Conservation (phyloP, 92 coral and sea anemone species). For the Umimayanthus kanabou region DNA sequence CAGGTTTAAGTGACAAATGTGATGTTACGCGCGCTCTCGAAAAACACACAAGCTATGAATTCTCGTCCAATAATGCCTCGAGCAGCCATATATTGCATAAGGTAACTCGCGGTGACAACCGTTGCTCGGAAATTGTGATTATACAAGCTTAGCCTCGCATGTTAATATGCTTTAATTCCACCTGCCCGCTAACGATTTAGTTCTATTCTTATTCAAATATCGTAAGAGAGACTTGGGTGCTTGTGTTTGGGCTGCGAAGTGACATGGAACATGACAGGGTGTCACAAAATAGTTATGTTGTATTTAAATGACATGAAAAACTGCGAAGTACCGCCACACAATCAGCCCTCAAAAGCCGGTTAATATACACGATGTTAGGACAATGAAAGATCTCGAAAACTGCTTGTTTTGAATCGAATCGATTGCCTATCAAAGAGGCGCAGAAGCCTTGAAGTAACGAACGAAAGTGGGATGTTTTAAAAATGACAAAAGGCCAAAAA, state of each 20-base stretch:
- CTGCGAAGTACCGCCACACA: not conserved
- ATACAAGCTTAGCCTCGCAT: conserved; percentile 28
- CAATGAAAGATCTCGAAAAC: not conserved
- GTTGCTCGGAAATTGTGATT: conserved; percentile 40
- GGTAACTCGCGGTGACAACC: not conserved
- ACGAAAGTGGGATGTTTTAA: not conserved
- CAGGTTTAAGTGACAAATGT: conserved; percentile 11
- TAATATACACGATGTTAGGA: not conserved
- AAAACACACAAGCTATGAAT: conserved; percentile 23
- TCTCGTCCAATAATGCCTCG: conserved; percentile 14
- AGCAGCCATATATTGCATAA: not conserved
- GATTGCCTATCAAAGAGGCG: not conserved
- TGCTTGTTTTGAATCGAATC: not conserved
- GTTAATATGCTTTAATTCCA: conserved; percentile 25
- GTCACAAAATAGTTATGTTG: conserved; percentile 35
- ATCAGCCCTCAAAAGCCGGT: not conserved
- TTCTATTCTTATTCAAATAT: conserved; percentile 45
- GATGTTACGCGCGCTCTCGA: not conserved
- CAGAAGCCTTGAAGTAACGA: not conserved
- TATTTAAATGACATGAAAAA: not conserved
- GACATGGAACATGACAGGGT: conserved; percentile 37
- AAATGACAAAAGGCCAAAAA: not conserved
- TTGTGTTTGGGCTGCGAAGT: conserved; percentile 23
- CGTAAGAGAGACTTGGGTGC: conserved; percentile 6
- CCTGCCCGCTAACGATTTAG: conserved; percentile 32